Evolutionary conservation across 2,888 invertebrate species (phyloP).

Genomic region (Megalurothrips usitatus): DNA sequence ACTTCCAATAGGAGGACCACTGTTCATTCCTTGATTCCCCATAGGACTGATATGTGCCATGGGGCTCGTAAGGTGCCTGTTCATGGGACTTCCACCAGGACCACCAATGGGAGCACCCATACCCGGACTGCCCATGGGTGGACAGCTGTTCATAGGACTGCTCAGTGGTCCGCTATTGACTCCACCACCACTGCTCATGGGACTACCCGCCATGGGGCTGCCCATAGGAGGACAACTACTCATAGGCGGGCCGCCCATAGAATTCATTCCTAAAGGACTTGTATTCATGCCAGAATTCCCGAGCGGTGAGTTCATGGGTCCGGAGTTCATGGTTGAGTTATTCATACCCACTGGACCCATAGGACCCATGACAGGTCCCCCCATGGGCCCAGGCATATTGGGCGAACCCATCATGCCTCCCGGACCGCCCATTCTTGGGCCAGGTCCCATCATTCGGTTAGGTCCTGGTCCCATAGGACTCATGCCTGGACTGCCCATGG

Average conservation of each 20-base stretch:
- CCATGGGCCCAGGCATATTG: conserved; percentile 45
- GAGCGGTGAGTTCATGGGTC: conserved; percentile 45
- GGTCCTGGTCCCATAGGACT: conserved; percentile 48
- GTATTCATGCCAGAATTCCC: conserved; percentile 39
- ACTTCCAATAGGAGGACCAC: conserved; percentile 67
- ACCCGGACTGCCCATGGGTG: conserved; percentile 40
- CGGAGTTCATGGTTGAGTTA: conserved; percentile 25
- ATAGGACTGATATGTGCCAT: conserved; percentile 61
- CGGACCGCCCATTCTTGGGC: conserved; percentile 47
- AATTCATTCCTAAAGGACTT: conserved; percentile 32
- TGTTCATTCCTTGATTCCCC: conserved; percentile 46
- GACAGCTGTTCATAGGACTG: conserved; percentile 52
- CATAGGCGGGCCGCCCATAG: conserved; percentile 40
- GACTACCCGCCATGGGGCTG: conserved; percentile 58
- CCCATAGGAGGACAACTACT: conserved; percentile 59
- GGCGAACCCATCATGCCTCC: conserved; percentile 30
- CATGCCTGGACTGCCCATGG: conserved; percentile 49
- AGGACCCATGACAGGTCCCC: conserved; percentile 46
- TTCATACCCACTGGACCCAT: conserved; percentile 41
- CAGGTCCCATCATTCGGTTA: conserved; percentile 51
- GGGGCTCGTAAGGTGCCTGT: conserved; percentile 46
- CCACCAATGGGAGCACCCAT: conserved; percentile 43
- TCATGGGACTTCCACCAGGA: conserved; percentile 49
- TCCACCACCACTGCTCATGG: conserved; percentile 54
- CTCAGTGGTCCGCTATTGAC: conserved; percentile 44